Evolutionary conservation across 1,140 invertebrate species (phyloP).

Genomic region (Chironomus tepperi): DNA sequence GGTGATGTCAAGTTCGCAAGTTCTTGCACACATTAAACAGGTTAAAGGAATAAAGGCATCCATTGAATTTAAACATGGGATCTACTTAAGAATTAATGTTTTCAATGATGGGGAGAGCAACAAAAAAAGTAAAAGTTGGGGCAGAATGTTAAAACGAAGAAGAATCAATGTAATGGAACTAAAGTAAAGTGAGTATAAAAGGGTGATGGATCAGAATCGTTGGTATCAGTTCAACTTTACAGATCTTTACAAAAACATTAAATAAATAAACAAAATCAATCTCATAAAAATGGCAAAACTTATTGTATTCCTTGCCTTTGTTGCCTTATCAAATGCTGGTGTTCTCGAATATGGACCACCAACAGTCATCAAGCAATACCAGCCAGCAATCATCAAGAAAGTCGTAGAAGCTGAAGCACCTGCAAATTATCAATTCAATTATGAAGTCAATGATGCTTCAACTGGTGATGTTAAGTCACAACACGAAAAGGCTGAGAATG

Average conservation of each 20-base stretch:
- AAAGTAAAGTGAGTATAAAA: slow-evolving; percentile 3
- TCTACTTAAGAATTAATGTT: background rate
- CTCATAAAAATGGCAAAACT: background rate
- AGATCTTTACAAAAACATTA: background rate
- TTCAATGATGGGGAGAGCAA: background rate
- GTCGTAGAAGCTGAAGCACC: slow-evolving; percentile 39
- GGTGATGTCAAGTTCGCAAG: background rate
- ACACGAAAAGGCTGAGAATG: slow-evolving; percentile 42
- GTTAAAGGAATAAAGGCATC: background rate
- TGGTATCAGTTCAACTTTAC: slow-evolving; percentile 12
- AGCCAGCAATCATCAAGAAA: background rate
- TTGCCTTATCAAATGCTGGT: background rate
- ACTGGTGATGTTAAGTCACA: slow-evolving; percentile 59
- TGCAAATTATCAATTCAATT: slow-evolving; percentile 53
- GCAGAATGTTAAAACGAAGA: too few relatives aligned
- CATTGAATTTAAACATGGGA: background rate
- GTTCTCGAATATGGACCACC: background rate
- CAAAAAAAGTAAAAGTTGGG: slow-evolving; percentile 40
- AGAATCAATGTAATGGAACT: too few relatives aligned
- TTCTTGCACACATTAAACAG: background rate
- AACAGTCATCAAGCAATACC: background rate
- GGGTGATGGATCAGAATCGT: background rate
- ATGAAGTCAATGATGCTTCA: slow-evolving; percentile 53
- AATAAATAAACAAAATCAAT: background rate
- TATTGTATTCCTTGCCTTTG: background rate